Evolutionary conservation across 1,140 invertebrate species (phyloP).

Genomic region (Mercenaria mercenaria): DNA sequence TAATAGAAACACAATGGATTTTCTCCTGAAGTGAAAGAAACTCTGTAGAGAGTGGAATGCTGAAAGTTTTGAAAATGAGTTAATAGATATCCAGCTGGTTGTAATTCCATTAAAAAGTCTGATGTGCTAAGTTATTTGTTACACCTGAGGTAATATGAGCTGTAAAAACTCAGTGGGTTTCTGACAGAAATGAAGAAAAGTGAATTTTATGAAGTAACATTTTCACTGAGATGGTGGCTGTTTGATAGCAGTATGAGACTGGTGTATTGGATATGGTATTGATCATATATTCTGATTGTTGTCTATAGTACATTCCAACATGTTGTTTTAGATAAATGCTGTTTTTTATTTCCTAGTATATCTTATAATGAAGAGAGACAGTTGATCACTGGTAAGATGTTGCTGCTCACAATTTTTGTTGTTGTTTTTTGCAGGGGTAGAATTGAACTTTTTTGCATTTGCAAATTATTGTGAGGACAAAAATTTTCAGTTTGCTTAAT

Average conservation of each 20-base stretch:
- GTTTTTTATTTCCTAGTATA: neutral
- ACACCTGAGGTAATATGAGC: too few species aligned
- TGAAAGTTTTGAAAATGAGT: too few species aligned
- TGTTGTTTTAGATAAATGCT: neutral
- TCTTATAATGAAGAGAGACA: neutral
- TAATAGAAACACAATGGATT: too few species aligned
- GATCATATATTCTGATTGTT: constrained; percentile 17
- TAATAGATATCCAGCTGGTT: too few species aligned
- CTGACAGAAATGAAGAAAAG: neutral
- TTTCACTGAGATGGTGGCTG: neutral
- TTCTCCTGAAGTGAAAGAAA: too few species aligned
- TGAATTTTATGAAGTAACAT: neutral
- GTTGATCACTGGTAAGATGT: neutral
- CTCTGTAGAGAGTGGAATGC: too few species aligned
- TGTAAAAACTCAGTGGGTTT: neutral
- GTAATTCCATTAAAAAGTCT: too few species aligned
- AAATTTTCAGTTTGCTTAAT: too few species aligned
- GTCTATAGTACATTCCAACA: constrained; percentile 20
- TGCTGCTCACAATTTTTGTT: neutral
- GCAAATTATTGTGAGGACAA: too few species aligned
- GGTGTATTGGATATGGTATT: constrained; percentile 28
- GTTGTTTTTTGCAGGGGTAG: too few species aligned
- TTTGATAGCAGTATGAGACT: neutral
- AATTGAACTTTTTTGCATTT: too few species aligned
- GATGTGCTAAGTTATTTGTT: too few species aligned